Evolutionary conservation across 1,140 invertebrate genomes (phyloP), one percentile per base, ranked within the genome.

Genomic region (Magallana ariakensis): DNA sequence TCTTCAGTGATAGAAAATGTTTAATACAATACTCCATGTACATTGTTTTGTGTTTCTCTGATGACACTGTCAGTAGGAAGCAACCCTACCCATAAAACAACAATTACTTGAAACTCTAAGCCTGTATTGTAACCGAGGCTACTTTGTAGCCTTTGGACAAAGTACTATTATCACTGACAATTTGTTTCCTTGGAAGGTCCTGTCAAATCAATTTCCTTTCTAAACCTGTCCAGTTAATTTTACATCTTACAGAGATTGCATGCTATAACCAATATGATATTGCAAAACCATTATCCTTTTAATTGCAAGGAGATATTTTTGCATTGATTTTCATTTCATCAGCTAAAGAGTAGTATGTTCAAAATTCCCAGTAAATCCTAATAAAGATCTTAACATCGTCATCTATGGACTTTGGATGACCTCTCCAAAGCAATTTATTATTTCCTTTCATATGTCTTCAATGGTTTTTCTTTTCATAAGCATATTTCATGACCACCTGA

Each of bases 201-300:
- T 70, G 66, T 70, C 19, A 11, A 46, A 70, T 70, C 66, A 26
- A 11, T 70, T 70, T 60, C 19, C 13, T 33, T 70, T 22, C 11
- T 33, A 70, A 70, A 46, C 33, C 33, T 46, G 33, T 70, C 22
- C 22, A 70, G 66, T 19, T 70, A 70, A 70, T 70, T 70, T 70
- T 22, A 22, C 33, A 70, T 70, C 66, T 70, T 11, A 11, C 66
- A 22, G 22, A 70, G 15, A 13, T 15, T 70, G 22, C 66, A 70
- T 33, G 66, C 22, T 26, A 70, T 70, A 26, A 26, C 13, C n/a
- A 70, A 70, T 70, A 70, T 70, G 66, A 70, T 70, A 70, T 70
- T 70, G 66, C 66, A 70, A 26, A 70, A 70, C 22, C n/a, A 70
- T 70, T 70, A 70, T 70, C 66, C 33, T 70, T 70, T 70, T 70